Percentiles rank a stretch among this genome's conserved stretches.
Evolutionary conservation across 2,113 vertebrate species (phyloP).

Genomic region (Mirza zaza): DNA sequence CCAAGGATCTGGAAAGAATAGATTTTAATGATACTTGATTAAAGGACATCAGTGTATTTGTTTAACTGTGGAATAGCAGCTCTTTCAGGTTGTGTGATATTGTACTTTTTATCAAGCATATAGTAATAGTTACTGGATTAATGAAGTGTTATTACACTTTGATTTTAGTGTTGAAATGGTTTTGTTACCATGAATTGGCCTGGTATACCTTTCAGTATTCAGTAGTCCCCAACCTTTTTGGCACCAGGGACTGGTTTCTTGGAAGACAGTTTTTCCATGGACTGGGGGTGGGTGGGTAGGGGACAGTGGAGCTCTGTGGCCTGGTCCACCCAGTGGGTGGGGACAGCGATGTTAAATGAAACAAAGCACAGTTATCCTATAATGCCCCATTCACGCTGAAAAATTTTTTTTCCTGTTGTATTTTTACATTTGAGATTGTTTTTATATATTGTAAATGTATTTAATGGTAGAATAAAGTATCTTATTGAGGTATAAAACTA

Average conservation of each 20-base stretch:
- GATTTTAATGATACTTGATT: not conserved
- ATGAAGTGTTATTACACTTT: not conserved
- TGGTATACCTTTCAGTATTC: not conserved
- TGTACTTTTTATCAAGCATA: slow-evolving; percentile 22
- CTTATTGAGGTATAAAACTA: not conserved
- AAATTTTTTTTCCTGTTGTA: not conserved
- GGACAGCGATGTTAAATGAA: not conserved
- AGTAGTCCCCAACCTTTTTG: no score
- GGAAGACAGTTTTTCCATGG: no score
- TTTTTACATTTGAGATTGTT: slow-evolving; percentile 28
- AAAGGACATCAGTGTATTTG: slow-evolving; percentile 2
- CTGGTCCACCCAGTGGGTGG: no score
- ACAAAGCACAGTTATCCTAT: not conserved
- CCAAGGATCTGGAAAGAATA: slow-evolving; percentile 2
- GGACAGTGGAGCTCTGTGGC: no score
- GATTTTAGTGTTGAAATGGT: not conserved
- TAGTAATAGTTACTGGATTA: not conserved
- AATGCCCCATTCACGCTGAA: not conserved
- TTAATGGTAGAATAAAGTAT: not conserved
- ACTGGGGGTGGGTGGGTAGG: no score
- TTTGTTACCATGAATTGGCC: not conserved
- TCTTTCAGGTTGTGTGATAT: not conserved
- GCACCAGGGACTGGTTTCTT: no score
- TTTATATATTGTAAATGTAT: not conserved
- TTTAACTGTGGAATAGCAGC: not conserved